phyloP scores from a whole-genome alignment of 2,113 vertebrate species.

The Eclectus roratus region DNA sequence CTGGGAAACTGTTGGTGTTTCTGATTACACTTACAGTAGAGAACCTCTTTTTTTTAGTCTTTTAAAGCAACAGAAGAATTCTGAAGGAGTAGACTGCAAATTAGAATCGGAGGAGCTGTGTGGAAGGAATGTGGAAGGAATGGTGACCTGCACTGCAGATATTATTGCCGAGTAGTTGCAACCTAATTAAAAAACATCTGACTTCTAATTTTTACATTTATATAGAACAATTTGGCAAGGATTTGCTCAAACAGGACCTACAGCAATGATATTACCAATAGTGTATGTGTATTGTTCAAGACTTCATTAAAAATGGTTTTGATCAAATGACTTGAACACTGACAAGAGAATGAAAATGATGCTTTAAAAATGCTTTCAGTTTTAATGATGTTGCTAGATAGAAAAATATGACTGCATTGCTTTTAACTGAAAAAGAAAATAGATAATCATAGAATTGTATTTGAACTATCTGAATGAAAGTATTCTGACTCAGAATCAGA shows the following conservation, averaged over 20 bases:
- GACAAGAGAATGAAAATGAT: background rate
- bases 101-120: background rate
- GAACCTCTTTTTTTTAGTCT: background rate
- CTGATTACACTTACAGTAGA: background rate
- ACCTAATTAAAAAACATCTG: background rate
- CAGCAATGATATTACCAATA: background rate
- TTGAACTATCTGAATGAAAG: background rate
- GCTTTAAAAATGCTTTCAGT: background rate
- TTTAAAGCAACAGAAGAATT: background rate
- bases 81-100: background rate
- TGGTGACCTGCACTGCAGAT: background rate
- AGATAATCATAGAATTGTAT: background rate
- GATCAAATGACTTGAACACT: background rate
- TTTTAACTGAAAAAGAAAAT: background rate
- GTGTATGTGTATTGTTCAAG: background rate
- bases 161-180: background rate
- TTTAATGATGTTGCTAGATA: background rate
- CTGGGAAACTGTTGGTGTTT: background rate
- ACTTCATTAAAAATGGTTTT: background rate
- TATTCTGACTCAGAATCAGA: background rate
- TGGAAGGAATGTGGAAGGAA: background rate
- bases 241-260: background rate
- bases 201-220: background rate
- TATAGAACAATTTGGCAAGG: background rate
- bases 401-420: background rate